Conservation (phyloP, 2,888 invertebrate genomes). For the Pogonocherus hispidulus region DNA sequence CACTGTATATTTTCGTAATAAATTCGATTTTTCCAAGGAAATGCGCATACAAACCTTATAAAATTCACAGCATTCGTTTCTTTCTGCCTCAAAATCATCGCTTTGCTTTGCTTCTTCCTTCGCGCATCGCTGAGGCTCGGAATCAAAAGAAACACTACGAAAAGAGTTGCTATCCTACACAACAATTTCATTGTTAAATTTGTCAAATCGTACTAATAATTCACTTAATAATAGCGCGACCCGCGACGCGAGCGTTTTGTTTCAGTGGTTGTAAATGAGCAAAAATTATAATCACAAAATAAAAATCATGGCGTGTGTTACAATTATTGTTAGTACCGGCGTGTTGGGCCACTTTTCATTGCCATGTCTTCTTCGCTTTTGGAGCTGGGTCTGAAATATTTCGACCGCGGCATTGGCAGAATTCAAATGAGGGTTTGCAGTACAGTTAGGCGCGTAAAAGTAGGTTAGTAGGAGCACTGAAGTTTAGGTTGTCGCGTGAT, state of each 20-base stretch:
- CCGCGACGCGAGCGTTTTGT: too few species aligned
- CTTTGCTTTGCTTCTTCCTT: constrained; percentile 50
- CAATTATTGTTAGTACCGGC: constrained; percentile 19
- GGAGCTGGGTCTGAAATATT: constrained; percentile 7
- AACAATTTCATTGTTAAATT: constrained; percentile 24
- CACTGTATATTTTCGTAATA: too few species aligned
- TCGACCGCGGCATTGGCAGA: constrained; percentile 4
- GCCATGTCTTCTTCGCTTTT: constrained; percentile 26
- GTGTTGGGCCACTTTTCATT: constrained; percentile 15
- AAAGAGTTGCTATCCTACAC: constrained; percentile 10
- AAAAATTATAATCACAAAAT: constrained; percentile 5
- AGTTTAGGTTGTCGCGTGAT: not conserved
- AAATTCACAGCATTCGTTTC: constrained; percentile 62
- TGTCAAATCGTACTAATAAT: not conserved
- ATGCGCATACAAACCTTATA: constrained; percentile 53
- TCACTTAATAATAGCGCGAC: too few species aligned
- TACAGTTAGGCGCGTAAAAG: constrained; percentile 24
- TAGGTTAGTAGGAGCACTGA: constrained; percentile 14
- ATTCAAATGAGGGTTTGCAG: constrained; percentile 19
- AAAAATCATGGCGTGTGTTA: constrained; percentile 14
- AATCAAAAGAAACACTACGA: constrained; percentile 29
- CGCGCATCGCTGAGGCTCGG: constrained; percentile 45
- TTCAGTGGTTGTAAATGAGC: not conserved
- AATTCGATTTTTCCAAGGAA: too few species aligned
- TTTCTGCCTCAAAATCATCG: constrained; percentile 55